Conservation (phyloP, 2,888 invertebrate species). For the Xanthorhoe designata region DNA sequence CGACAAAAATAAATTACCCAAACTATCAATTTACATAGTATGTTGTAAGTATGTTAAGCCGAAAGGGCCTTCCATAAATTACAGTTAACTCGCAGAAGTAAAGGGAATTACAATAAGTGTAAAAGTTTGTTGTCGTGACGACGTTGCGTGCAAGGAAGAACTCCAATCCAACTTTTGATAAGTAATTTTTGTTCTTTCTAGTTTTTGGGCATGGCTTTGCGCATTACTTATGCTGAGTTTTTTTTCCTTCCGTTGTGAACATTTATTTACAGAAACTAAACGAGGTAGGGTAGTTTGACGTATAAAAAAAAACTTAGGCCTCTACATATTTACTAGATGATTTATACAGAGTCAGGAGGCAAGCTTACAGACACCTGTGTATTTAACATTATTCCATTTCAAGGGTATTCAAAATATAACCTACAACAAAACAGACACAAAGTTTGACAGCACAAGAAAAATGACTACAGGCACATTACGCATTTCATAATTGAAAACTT, state of each 20-base stretch:
- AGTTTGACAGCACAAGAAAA: constrained; percentile 24
- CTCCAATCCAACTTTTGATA: constrained; percentile 39
- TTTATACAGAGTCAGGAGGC: too few species aligned
- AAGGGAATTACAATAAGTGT: constrained; percentile 34
- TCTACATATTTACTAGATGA: too few species aligned
- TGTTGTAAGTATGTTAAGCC: not conserved
- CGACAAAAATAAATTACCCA: not conserved
- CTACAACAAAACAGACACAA: not conserved
- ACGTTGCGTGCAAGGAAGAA: constrained; percentile 41
- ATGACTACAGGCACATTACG: constrained; percentile 17
- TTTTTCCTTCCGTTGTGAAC: too few species aligned
- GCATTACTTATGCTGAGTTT: not conserved
- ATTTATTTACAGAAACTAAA: too few species aligned
- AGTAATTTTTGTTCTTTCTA: constrained; percentile 36
- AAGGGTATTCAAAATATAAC: not conserved
- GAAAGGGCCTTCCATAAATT: constrained; percentile 24
- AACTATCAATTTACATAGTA: not conserved
- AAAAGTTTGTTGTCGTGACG: constrained; percentile 42
- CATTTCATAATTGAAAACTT: constrained; percentile 32
- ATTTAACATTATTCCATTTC: not conserved
- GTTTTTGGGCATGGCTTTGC: constrained; percentile 14
- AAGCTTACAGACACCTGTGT: not conserved
- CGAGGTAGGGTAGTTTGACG: too few species aligned
- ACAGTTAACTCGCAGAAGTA: constrained; percentile 29
- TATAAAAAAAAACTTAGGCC: too few species aligned